These are phyloP conservation scores for Loripinus fragilis DNA, from an alignment of 2,888 invertebrate genomes.

Conservation along the genomic window DNA sequence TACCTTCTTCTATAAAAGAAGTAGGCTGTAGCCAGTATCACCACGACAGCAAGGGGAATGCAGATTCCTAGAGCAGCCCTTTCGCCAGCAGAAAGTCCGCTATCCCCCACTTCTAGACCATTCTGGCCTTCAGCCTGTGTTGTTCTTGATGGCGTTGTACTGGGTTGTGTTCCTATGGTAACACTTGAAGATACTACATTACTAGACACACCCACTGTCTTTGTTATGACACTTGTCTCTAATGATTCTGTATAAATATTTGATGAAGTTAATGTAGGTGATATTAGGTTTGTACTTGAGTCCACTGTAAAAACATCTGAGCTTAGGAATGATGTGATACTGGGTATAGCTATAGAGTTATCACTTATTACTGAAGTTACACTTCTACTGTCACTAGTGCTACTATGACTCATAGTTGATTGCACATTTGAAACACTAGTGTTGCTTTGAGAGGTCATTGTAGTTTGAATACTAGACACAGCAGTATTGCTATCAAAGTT, in stretches of 20 bases:
- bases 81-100: conserved; percentile 39
- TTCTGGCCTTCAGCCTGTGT: not conserved
- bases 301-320: not conserved
- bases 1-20: conserved; percentile 36
- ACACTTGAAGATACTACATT: not conserved
- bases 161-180: not conserved
- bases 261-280: not conserved
- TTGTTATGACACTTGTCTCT: not conserved
- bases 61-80: conserved; percentile 46
- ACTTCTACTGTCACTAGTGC: not conserved
- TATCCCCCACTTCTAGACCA: not conserved
- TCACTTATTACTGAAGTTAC: not conserved
- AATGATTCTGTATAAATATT: not conserved
- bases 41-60: conserved; percentile 34
- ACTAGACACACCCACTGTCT: not conserved
- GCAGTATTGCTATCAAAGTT: not conserved
- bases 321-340: not conserved
- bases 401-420: not conserved
- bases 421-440: not conserved
- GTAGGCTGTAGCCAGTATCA: conserved; percentile 23
- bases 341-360: not conserved
- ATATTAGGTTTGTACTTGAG: too few relatives aligned
- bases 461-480: not conserved
- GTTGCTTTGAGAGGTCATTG: not conserved
- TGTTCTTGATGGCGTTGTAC: not conserved